Evolutionary conservation across 2,113 vertebrate genomes (phyloP), one percentile per base, ranked within the genome.

Genomic region (Lates calcarifer): DNA sequence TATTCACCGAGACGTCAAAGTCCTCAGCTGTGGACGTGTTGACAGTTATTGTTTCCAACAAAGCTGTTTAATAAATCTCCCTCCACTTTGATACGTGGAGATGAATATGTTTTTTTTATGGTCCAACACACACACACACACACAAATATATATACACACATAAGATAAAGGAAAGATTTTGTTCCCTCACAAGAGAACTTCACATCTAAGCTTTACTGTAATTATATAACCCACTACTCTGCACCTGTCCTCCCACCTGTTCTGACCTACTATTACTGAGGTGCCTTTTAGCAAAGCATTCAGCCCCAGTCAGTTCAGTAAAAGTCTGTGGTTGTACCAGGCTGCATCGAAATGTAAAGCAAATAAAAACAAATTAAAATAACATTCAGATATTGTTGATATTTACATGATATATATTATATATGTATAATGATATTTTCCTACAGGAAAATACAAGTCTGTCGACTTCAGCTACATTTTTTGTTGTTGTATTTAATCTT

Each of bases 31-130:
- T 1, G 31, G 62, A 33, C 62, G 8, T 29, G 79, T 62, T 84
- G 86, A 84, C 81, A 55, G 69, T 68, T 66, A 83, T 77, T 80
- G 82, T 74, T 79, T 86, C 61, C 57, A 56, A 75, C 76, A 77
- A 72, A 81, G 75, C 79, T 74, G 77, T 74, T 60, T 64, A 61
- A 85, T 84, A 81, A 83, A 87, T 61, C 47, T 58, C 3, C 6
- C 3, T 74, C 29, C 18, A 1, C 75, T 81, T 71, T 66, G 17
- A 84, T 33, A 77, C n/a, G 18, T 29, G 31, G 15, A 43, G 68
- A 18, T 18, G 26, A 77, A 72, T 71, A 74, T 66, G 67, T 65
- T 71, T 71, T 62, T 77, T 43, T 24, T 51, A 66, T 45, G 28
- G 20, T 18, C 49, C 29, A 7, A 35, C 26, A 22, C 24, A 28